Evolutionary conservation across 30 jellyfish, hydroid and myxozoan species (phyloP).

Genomic region (Hydra vulgaris): DNA sequence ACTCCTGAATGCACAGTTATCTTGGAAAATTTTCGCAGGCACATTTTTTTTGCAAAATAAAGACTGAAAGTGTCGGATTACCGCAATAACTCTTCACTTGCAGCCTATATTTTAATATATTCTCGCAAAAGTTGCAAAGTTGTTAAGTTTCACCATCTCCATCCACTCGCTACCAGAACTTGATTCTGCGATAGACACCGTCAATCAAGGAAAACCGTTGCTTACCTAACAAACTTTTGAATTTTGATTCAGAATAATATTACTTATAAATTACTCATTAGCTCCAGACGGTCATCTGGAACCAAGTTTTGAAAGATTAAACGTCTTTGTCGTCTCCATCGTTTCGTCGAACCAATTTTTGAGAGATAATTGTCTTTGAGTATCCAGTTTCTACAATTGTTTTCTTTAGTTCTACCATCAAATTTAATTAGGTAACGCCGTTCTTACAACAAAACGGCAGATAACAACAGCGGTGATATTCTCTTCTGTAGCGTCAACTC

Average conservation of each 20-base stretch:
- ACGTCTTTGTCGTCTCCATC: no score
- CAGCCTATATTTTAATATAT: background rate
- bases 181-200: background rate
- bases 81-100: background rate
- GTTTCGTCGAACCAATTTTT: no score
- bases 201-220: background rate
- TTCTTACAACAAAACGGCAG: background rate
- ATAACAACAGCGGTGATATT: background rate
- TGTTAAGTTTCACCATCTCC: background rate
- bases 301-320: background rate
- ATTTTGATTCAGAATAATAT: background rate
- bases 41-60: background rate
- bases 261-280: background rate
- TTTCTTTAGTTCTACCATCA: background rate
- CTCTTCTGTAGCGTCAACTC: background rate
- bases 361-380: background rate
- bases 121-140: background rate
- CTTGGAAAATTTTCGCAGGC: background rate
- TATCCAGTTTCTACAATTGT: background rate
- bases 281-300: background rate
- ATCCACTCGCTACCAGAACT: background rate
- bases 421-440: background rate
- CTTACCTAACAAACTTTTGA: background rate
- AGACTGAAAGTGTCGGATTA: background rate
- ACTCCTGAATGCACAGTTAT: background rate